Evolutionary conservation across 1,140 invertebrate genomes (phyloP), one percentile per base, ranked within the genome.

Genomic region (Cyphomyrmex costatus): DNA sequence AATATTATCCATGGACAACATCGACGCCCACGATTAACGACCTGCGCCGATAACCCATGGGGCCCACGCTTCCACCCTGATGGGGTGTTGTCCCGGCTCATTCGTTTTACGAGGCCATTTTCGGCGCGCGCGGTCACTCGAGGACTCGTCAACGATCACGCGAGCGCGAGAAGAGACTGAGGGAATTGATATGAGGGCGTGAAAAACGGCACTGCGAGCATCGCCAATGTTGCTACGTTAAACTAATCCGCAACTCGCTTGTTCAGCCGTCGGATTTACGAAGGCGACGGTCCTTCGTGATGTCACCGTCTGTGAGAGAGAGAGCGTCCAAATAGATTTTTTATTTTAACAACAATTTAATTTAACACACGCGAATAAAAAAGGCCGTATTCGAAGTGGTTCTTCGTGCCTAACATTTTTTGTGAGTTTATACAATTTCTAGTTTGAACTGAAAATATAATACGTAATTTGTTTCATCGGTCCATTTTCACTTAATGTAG

Each of bases 1-100:
- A 85, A 90, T 85, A 90, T 87, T 87, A 89, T 87, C 71, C 60
- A 1, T 49, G 68, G 56, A 65, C 85, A 74, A 77, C 78, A 58
- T 84, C 78, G 60, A 87, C 89, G 89, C 86, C 89, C 86, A 90
- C 89, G 89, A 90, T 90, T 90, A 90, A 88, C 80, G 49, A 88
- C 42, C 76, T 53, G 83, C 49, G 86, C 21, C 61, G 88, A 90
- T 86, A 82, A 90, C 74, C 74, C 65, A 68, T 36, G 76, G 76
- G 68, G 86, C 88, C 89, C 61, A 89, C 88, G 89, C 71, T 33
- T 16, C 51, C 30, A 78, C 27, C 51, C 33, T 14, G 51, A 70
- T 42, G 68, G 79, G 79, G 85, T 80, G 66, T 87, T 82, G 68
- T 85, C 82, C 60, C 88, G 74, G 10, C 51, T 63, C 82, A 58